phyloP scores from a whole-genome alignment of 92 coral and sea anemone genomes.

The Zoanthus sociatus region DNA sequence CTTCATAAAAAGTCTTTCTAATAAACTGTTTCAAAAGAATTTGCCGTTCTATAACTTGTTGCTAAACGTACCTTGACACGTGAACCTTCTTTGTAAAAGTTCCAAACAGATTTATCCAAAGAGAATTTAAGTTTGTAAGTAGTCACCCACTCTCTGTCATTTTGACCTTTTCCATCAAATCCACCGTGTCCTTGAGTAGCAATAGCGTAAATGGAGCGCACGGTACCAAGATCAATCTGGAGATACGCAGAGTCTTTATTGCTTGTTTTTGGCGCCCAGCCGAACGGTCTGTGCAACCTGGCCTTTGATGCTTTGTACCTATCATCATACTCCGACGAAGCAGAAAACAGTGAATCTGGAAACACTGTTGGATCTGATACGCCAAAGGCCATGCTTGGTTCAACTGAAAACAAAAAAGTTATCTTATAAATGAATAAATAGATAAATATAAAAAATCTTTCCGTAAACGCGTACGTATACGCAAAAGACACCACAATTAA shows the following conservation, averaged over 20 bases:
- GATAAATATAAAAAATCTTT: no score
- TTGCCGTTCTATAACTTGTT: background rate
- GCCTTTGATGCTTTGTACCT: background rate
- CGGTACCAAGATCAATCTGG: constrained; percentile 1
- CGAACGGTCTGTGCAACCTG: constrained; percentile 4
- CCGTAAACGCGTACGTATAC: no score
- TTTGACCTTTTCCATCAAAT: background rate
- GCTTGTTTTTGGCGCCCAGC: background rate
- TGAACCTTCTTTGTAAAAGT: background rate
- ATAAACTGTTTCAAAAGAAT: background rate
- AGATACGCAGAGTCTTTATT: background rate
- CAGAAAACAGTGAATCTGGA: background rate
- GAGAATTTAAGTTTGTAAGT: background rate
- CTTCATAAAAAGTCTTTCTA: no score
- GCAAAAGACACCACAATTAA: no score
- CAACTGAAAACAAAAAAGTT: background rate
- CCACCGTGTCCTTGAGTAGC: constrained; percentile 33
- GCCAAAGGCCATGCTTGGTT: background rate
- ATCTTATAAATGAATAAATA: no score
- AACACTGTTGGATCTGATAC: background rate
- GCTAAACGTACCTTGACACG: background rate
- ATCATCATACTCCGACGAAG: background rate
- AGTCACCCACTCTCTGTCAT: background rate
- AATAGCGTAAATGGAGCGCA: constrained; percentile 16
- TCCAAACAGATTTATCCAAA: background rate